phyloP scores from a whole-genome alignment of 2,888 invertebrate genomes.

The Drosophila quinaria region DNA sequence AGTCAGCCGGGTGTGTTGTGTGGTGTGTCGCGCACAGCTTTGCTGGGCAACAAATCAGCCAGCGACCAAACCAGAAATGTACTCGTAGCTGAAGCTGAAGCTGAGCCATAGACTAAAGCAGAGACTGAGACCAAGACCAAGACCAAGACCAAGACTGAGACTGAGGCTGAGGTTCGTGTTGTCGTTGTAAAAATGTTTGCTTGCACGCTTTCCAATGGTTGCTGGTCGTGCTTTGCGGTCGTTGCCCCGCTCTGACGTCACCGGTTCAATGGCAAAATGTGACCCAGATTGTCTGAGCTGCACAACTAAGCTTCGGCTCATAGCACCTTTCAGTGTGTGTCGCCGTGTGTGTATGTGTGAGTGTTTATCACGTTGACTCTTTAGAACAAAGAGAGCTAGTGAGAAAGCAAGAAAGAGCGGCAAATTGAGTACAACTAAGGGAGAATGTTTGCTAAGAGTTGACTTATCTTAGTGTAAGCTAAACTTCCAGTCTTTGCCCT shows the following conservation, averaged over 20 bases:
- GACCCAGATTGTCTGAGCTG: conserved; percentile 86
- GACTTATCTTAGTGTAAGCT: conserved; percentile 40
- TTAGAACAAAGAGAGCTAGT: conserved; percentile 65
- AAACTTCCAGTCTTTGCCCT: conserved; percentile 56
- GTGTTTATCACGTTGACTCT: conserved; percentile 48
- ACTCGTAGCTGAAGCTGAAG: conserved; percentile 58
- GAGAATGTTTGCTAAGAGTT: conserved; percentile 35
- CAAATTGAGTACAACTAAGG: conserved; percentile 32
- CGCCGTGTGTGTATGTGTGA: conserved; percentile 29
- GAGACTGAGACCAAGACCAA: conserved; percentile 43
- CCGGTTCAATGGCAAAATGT: conserved; percentile 86
- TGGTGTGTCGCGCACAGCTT: conserved; percentile 60
- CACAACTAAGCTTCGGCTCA: conserved; percentile 75
- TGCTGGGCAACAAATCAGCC: conserved; percentile 80
- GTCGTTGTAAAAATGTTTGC: conserved; percentile 80
- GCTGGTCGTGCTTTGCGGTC: conserved; percentile 83
- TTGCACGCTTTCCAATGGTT: conserved; percentile 79
- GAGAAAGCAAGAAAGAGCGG: conserved; percentile 22
- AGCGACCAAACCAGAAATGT: conserved; percentile 79
- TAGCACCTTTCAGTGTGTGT: conserved; percentile 47
- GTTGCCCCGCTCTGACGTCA: conserved; percentile 86
- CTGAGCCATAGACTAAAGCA: conserved; percentile 49
- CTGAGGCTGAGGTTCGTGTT: conserved; percentile 59
- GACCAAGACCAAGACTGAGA: neutral
- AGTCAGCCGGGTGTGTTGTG: conserved; percentile 24